Base-by-base conservation (phyloP, 2,888 invertebrate species). In the Agrochola lychnidis region DNA sequence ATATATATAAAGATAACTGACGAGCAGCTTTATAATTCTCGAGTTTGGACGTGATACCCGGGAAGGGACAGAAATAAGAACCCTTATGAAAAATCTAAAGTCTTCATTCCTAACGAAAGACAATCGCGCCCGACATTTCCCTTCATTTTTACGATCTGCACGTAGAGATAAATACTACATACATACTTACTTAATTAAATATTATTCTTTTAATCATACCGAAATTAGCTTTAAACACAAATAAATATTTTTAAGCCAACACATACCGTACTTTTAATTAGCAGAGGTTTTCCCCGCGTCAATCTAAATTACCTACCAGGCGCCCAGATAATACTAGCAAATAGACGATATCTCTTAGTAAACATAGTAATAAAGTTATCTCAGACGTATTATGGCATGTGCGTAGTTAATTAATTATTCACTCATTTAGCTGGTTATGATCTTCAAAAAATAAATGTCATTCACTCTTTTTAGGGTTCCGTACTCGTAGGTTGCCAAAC, bases 281-380 rank as follows among this genome's bases (percentile, higher is more conserved):
- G 30, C 48, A 53, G 42, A 48, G 71, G 84, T 76, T 86, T 86
- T 86, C 16, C 87, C 76, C 51, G 22, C 64, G 53, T 67, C 67
- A 62, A 63, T 79, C 61, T 79, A 56, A 75, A 82, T 72, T 57
- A 66, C 61, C 40, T 78, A 76, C 77, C n/a, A 84, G 74, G 81
- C 81, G 70, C 70, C 72, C 70, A 84, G 79, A 86, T 84, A 84
- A 77, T 53, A 36, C 40, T 6, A 64, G 70, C 67, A 84, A 77
- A 77, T 73, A 84, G 1, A 71, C 53, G n/a, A 57, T 62, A 73
- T 68, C 61, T 70, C 71, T 57, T 10, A 14, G 53, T 62, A 70
- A 75, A 73, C 66, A 74, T 5, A 4, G 53, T 66, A 80, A 68
- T 82, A 77, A 79, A 81, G 62, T 78, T 78, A 69, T 80, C 66